Conservation (phyloP, 2,888 invertebrate genomes). For the Omphaloscelis lunosa region DNA sequence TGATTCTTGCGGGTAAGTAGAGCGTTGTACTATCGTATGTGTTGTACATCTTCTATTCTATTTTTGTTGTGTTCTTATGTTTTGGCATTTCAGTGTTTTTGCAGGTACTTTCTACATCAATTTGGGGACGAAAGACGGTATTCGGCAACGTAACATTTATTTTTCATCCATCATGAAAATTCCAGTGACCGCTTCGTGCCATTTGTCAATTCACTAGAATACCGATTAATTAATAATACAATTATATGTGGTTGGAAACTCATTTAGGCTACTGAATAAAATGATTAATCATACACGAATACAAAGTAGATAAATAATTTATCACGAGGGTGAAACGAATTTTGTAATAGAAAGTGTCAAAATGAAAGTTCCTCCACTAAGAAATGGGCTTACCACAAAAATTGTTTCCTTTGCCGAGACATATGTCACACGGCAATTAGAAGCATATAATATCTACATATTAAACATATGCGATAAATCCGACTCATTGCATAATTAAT, state of each 20-base stretch:
- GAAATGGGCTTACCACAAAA: constrained; percentile 10
- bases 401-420: constrained; percentile 16
- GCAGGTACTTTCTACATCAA: constrained; percentile 24
- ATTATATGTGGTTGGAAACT: background rate
- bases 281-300: too few species aligned
- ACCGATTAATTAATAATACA: too few species aligned
- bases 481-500: constrained; percentile 5
- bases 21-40: constrained; percentile 66
- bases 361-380: constrained; percentile 15
- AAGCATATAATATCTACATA: background rate
- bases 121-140: background rate
- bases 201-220: too few species aligned
- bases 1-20: constrained; percentile 71
- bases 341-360: constrained; percentile 40
- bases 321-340: constrained; percentile 8
- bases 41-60: constrained; percentile 30
- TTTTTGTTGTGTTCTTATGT: constrained; percentile 36
- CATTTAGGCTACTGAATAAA: background rate
- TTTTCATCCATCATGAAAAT: background rate
- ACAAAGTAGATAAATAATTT: constrained; percentile 6
- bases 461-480: background rate
- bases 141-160: background rate
- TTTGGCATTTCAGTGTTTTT: constrained; percentile 27
- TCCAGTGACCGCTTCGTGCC: too few species aligned
- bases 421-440: constrained; percentile 13